Evolutionary conservation across 2,113 vertebrate species (phyloP).

Genomic region (Butorides virescens): DNA sequence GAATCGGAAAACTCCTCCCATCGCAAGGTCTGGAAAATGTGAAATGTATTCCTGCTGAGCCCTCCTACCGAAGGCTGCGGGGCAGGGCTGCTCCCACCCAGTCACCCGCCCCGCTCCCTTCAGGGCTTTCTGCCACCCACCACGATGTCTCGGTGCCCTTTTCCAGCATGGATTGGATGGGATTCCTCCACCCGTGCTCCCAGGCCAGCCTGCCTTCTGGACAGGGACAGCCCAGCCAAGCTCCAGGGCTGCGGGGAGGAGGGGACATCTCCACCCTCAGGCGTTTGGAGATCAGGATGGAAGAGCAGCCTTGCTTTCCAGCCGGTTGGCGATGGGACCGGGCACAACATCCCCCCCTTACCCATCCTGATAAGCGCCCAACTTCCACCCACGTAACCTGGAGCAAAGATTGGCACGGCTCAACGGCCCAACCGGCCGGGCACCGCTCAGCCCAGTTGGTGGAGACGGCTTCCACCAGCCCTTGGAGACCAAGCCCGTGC

Average conservation of each 20-base stretch:
- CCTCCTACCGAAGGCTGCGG: neutral
- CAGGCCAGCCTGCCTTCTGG: neutral
- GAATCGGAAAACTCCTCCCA: neutral
- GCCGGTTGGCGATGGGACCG: rapidly evolving
- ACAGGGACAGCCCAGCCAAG: neutral
- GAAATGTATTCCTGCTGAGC: neutral
- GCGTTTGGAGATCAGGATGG: neutral
- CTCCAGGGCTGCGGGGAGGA: neutral
- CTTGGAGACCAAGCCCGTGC: rapidly evolving
- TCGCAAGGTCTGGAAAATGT: neutral
- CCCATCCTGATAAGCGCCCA: neutral
- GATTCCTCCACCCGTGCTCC: neutral
- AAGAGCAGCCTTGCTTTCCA: neutral
- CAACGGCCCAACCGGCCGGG: neutral
- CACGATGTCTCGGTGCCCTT: neutral
- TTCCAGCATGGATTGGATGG: rapidly evolving
- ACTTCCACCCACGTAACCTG: rapidly evolving
- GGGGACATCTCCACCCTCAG: neutral
- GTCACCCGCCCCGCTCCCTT: neutral
- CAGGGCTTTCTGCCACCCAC: neutral
- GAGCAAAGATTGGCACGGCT: neutral
- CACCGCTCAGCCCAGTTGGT: neutral
- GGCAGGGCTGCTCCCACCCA: neutral
- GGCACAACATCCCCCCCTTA: neutral
- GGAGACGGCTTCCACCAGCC: no score